Evolutionary conservation across 2,113 vertebrate genomes (phyloP).

Genomic region (Cyprinodon brontotheroides): DNA sequence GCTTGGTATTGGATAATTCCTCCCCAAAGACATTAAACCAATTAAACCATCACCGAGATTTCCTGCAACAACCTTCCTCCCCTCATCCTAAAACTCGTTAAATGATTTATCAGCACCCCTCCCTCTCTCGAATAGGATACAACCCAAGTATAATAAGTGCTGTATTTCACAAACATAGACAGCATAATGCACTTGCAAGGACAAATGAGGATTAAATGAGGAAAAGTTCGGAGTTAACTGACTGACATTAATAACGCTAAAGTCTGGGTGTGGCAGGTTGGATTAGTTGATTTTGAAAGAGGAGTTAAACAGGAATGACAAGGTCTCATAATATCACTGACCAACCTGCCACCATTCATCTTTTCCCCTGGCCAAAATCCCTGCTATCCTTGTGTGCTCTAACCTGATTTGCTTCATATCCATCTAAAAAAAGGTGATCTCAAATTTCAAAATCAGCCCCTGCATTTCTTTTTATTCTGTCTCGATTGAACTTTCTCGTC

Average conservation of each 20-base stretch:
- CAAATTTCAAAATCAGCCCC: slow-evolving; percentile 5
- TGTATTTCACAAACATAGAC: slow-evolving; percentile 21
- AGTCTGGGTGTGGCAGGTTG: slow-evolving; percentile 24
- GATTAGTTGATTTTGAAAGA: slow-evolving; percentile 12
- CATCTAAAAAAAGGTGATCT: slow-evolving; percentile 11
- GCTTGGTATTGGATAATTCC: background rate
- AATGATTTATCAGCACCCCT: slow-evolving; percentile 51
- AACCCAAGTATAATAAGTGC: slow-evolving; percentile 29
- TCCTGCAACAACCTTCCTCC: slow-evolving; percentile 30
- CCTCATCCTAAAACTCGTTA: slow-evolving; percentile 1
- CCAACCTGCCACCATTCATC: slow-evolving; percentile 20
- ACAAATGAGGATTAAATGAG: slow-evolving; percentile 17
- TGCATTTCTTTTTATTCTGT: slow-evolving; percentile 18
- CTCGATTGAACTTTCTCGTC: slow-evolving; percentile 30
- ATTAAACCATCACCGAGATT: slow-evolving; percentile 28
- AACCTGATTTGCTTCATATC: slow-evolving; percentile 5
- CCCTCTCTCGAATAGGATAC: slow-evolving; percentile 29
- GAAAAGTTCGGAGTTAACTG: background rate
- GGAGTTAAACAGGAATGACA: slow-evolving; percentile 2
- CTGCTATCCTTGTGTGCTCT: slow-evolving; percentile 23
- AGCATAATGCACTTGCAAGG: slow-evolving; percentile 10
- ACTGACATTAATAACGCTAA: slow-evolving; percentile 31
- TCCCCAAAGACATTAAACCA: slow-evolving; percentile 10
- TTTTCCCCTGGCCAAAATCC: slow-evolving; percentile 25
- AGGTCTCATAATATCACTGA: slow-evolving; percentile 45